Evolutionary conservation across 1,140 invertebrate species (phyloP).

Genomic region (Cardiocondyla obscurior): DNA sequence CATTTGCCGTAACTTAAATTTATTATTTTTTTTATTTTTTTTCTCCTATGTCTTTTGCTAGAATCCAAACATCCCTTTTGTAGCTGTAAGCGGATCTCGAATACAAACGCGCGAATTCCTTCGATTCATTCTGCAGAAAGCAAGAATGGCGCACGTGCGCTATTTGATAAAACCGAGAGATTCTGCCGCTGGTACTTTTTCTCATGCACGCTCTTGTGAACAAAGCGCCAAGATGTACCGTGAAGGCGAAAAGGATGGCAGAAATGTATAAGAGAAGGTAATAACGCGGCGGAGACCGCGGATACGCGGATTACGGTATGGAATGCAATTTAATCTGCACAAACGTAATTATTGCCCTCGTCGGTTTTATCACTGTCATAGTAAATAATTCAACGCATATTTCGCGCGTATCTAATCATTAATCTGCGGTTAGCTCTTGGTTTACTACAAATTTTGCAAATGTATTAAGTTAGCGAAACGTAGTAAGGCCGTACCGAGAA

Average conservation of each 20-base stretch:
- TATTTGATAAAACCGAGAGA: slow-evolving; percentile 50
- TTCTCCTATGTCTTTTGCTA: background rate
- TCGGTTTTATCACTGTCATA: slow-evolving; percentile 54
- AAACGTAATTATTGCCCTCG: slow-evolving; percentile 54
- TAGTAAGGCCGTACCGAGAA: background rate
- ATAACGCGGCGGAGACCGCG: slow-evolving; percentile 22
- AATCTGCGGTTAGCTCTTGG: background rate
- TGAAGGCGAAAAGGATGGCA: slow-evolving; percentile 13
- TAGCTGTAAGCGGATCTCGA: slow-evolving; percentile 28
- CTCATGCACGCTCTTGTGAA: slow-evolving; percentile 43
- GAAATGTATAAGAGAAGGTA: slow-evolving; percentile 51
- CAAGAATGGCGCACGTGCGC: slow-evolving; percentile 35
- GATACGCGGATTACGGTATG: slow-evolving; percentile 48
- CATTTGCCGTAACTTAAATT: background rate
- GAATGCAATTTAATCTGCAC: slow-evolving; percentile 61
- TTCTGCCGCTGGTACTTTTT: slow-evolving; percentile 29
- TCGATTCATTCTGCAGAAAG: slow-evolving; percentile 31
- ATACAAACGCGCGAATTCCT: slow-evolving; percentile 33
- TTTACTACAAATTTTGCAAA: slow-evolving; percentile 14
- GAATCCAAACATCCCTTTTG: slow-evolving; percentile 4
- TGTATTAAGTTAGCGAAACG: background rate
- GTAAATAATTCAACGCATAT: slow-evolving; percentile 53
- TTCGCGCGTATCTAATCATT: slow-evolving; percentile 52
- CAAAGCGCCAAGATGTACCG: slow-evolving; percentile 42
- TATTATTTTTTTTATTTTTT: no score